Base-by-base conservation (phyloP, 37 sponge, comb jelly and placozoan genomes). In the Amphimedon queenslandica region DNA sequence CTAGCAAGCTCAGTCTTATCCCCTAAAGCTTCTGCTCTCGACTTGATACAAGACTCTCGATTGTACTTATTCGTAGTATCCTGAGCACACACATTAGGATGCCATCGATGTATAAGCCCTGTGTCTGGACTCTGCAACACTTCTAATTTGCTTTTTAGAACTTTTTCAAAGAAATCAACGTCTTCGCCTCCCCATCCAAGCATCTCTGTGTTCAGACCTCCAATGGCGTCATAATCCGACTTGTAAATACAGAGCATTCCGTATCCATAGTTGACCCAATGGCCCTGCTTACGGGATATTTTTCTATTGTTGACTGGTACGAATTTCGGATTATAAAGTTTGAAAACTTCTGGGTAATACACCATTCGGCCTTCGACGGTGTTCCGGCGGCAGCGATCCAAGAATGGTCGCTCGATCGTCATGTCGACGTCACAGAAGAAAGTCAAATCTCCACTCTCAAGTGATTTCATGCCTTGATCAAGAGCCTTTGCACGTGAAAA, bases 201-300 rank as follows among this genome's bases (percentile, higher is more conserved):
- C n/a, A 90, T 90, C 63, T 80, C 71, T 10, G 53, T 77, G 57
- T 90, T 64, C 55, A 90, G 68, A 0, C 90, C 90, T 21, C 88
- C 87, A 0, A 75, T 65, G 4, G 78, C 55, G 0, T 34, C 41
- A 53, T 90, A 90, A 61, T 90, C 90, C n/a, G 86, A 84, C 69
- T 90, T 84, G 71, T 84, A 90, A 18, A 90, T 73, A 53, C 90
- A 90, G n/a, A 81, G 39, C 90, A 90, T 90, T 11, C 90, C 90
- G 40, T 61, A 90, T 20, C 81, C 80, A 47, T 90, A 90, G 70
- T 76, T 69, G 2, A 76, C 85, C 90, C 90, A 90, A 66, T 90
- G 90, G 0, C 90, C 90, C 32, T 84, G 58, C 40, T 67, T n/a
- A 39, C 90, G 72, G 0, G 37, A 57, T 65, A 84, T 58, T 5